Base-by-base conservation (phyloP, 2,113 vertebrate species). In the Tenrec ecaudatus region DNA sequence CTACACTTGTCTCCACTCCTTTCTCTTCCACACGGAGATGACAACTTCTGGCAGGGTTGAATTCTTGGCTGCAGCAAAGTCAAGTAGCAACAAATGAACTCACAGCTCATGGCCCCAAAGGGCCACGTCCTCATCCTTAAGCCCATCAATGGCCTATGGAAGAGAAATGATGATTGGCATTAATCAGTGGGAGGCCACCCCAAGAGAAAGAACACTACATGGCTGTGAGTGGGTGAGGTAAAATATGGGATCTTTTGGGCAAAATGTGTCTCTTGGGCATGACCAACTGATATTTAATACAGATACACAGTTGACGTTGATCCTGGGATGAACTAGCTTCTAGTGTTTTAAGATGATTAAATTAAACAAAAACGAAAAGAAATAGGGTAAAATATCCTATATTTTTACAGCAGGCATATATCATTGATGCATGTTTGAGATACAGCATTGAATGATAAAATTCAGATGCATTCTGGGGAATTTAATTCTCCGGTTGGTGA, bases 331-430 rank as follows among this genome's bases (percentile, higher is more conserved):
- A 9, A 40, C 27, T 62, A 29, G 23, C 40, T 76, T 43, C 86
- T 33, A 82, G 69, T 33, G 64, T 57, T 60, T 88, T 87, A 78
- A 83, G 79, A 89, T 25, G 15, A 95, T 91, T 84, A 94, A 38
- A 84, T 77, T 43, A 69, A 91, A 89, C 88, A 73, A 93, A 25
- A 8, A 91, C 80, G 23, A 17, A n/a, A 88, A 87, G 10, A 58
- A 95, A 75, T 0, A 2, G 27, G 53, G 4, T 90, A 43, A 47
- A 25, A 43, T 53, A 91, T 60, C 47, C 75, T 86, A 14, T 82
- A 47, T 90, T 93, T 90, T 91, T 66, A 91, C 66, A 71, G 27
- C 71, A 90, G 33, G 17, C 88, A 53, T 76, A 36, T 68, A 79
- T 84, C 17, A 75, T 1, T 62, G 47, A 83, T 19, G 69, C 40